Base-by-base conservation (phyloP, 2,888 invertebrate species). In the Heliothis peltigera region DNA sequence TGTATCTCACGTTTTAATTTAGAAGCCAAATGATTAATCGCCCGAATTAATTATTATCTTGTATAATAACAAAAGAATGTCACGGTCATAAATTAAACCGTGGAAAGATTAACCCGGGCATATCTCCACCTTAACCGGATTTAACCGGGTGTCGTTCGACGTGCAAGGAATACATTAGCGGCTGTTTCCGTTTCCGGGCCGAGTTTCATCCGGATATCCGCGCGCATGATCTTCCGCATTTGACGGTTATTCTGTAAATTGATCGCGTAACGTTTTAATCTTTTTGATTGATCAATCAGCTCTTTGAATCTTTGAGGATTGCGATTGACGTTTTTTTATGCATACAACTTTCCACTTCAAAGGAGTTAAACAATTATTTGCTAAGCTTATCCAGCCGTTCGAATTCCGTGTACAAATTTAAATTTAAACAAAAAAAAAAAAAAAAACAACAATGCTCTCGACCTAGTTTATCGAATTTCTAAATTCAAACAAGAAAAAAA, bases 111-210 rank as follows among this genome's bases (percentile, higher is more conserved):
- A 93, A 91, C 91, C 90, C 84, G 87, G 87, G 90, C 89, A 90
- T 91, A 93, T 92, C 92, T 93, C 85, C 90, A 91, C 91, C 92
- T 92, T 90, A 90, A 90, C 90, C 90, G 91, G 92, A 88, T 92
- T 92, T 90, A 87, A 89, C 90, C 89, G 90, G 90, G 87, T 90
- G 90, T 87, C 89, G 88, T 87, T 87, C 83, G 87, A 92, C 93
- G 93, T 90, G 93, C 80, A 73, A 75, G 80, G 93, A 93, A 94
- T 94, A 92, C 86, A 91, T 93, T 92, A 92, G 81, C 87, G 83
- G 83, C 78, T 86, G 80, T 85, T 81, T 82, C 80, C 81, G 79
- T 71, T 72, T 75, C 77, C 80, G 76, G 80, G 77, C 60, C 69
- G 76, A 83, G 76, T 83, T 88, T 86, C 85, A 88, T 85, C 84